Evolutionary conservation across 2,797 vertebrate genomes (phyloP).

Genomic region (Mus minutoides): DNA sequence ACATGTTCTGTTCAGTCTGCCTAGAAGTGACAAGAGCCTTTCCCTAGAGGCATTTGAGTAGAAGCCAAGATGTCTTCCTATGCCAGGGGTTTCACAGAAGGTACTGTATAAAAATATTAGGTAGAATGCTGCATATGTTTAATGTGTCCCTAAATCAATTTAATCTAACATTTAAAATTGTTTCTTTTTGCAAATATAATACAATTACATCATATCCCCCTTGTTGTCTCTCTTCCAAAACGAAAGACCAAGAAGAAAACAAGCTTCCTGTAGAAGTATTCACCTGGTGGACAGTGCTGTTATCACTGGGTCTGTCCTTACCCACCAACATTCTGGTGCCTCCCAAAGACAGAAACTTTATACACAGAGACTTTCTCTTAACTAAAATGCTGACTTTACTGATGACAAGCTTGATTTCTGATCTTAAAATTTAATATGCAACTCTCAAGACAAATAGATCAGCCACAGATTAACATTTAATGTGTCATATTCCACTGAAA

Average conservation of each 20-base stretch:
- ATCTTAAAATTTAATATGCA: not conserved
- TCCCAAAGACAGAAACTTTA: not conserved
- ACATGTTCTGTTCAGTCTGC: not conserved
- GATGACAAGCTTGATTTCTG: not conserved
- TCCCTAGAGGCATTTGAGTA: not conserved
- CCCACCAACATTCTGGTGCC: not conserved
- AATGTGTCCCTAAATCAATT: not conserved
- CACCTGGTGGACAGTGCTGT: not conserved
- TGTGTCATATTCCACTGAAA: not conserved
- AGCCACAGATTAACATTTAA: not conserved
- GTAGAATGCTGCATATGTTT: not conserved
- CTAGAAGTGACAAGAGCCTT: not conserved
- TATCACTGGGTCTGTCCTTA: not conserved
- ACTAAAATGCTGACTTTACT: conserved; percentile 13
- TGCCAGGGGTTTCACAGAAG: not conserved
- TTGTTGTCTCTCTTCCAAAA: conserved; percentile 21
- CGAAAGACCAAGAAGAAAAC: not conserved
- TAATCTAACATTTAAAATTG: not conserved
- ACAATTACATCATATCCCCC: not conserved
- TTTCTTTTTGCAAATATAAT: not conserved
- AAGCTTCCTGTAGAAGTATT: not conserved
- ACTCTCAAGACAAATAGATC: not conserved
- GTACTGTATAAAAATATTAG: not conserved
- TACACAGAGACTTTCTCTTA: not conserved
- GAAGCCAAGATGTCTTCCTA: not conserved